phyloP scores from a whole-genome alignment of 2,797 vertebrate genomes.

The Australoheros facetus region DNA sequence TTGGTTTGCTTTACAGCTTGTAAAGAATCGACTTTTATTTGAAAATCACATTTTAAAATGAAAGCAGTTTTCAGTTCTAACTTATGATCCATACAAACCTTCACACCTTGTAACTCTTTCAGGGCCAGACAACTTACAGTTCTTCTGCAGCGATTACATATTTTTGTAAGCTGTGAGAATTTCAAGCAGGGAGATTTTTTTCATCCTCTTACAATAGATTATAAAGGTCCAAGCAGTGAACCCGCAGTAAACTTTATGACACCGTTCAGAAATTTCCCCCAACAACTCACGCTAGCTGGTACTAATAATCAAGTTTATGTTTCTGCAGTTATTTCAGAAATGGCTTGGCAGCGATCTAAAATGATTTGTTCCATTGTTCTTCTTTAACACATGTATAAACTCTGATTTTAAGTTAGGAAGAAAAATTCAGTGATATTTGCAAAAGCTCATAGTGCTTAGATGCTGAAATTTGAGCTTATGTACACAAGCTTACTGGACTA shows the following conservation, averaged over 20 bases:
- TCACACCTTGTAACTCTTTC: background rate
- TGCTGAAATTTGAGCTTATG: background rate
- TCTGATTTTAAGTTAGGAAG: background rate
- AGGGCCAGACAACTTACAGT: background rate
- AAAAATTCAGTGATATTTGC: background rate
- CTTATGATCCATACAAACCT: background rate
- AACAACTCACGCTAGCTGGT: background rate
- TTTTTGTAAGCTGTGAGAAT: background rate
- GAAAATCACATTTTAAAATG: background rate
- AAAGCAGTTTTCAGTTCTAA: background rate
- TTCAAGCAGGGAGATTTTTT: background rate
- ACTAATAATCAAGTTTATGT: background rate
- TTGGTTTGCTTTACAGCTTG: background rate
- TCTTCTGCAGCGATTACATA: background rate
- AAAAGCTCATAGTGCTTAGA: background rate
- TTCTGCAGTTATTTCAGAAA: background rate
- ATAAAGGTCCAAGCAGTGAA: background rate
- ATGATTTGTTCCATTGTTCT: background rate
- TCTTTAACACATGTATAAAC: background rate
- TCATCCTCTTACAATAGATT: background rate
- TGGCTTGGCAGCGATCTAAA: background rate
- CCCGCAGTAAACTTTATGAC: background rate
- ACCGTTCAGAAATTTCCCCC: background rate
- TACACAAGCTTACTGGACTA: background rate
- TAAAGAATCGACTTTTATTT: background rate